These are phyloP conservation scores for Octonoba sinensis DNA, from an alignment of 2,888 invertebrate genomes.

Conservation along the genomic window DNA sequence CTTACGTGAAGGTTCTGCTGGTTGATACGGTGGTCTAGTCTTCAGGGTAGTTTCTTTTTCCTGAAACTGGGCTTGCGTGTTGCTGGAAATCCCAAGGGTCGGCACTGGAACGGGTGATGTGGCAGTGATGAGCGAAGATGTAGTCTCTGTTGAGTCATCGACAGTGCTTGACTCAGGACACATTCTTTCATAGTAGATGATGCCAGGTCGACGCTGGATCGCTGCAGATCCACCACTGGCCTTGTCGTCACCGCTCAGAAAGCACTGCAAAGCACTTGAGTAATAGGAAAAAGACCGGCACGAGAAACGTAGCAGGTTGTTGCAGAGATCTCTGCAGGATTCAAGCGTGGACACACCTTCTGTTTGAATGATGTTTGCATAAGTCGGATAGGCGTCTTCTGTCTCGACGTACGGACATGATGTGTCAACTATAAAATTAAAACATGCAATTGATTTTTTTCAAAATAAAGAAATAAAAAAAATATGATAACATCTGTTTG, in stretches of 20 bases:
- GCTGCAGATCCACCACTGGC: constrained; percentile 64
- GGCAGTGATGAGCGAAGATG: constrained; percentile 13
- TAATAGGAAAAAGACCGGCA: constrained; percentile 72
- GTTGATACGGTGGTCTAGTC: constrained; percentile 50
- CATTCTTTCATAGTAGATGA: constrained; percentile 66
- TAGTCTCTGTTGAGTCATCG: constrained; percentile 7
- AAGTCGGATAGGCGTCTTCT: constrained; percentile 66
- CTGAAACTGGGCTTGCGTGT: constrained; percentile 35
- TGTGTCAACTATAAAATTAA: constrained; percentile 34
- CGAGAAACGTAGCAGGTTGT: constrained; percentile 70
- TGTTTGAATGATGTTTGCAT: constrained; percentile 67
- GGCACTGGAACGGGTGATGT: constrained; percentile 20
- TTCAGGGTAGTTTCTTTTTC: constrained; percentile 42
- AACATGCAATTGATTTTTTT: not conserved
- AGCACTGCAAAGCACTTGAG: constrained; percentile 71
- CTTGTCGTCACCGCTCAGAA: constrained; percentile 70
- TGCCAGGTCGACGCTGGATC: constrained; percentile 64
- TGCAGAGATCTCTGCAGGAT: constrained; percentile 71
- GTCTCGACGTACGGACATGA: constrained; percentile 66
- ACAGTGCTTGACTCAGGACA: constrained; percentile 50
- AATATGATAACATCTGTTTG: not conserved
- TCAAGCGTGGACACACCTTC: constrained; percentile 70
- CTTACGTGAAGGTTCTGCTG: constrained; percentile 48
- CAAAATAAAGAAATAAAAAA: not conserved
- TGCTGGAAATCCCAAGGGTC: constrained; percentile 17